Conservation (phyloP, 2,797 vertebrate species). For the Pseudomugil gertrudae region DNA sequence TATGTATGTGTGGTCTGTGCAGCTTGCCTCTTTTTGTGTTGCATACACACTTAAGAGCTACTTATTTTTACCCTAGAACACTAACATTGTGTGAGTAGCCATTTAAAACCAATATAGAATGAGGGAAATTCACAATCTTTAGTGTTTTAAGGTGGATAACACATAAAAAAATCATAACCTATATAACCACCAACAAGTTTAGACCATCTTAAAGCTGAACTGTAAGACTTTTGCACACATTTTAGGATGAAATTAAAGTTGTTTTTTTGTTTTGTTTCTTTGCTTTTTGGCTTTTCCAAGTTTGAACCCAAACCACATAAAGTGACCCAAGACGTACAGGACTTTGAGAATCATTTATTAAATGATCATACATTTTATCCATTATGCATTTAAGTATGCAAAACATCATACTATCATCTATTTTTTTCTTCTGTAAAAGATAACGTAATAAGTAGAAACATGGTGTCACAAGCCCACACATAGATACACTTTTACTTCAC, state of each 20-base stretch:
- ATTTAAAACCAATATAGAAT: not conserved
- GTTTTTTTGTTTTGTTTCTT: not conserved
- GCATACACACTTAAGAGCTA: not conserved
- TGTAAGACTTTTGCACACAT: not conserved
- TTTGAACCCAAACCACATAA: slow-evolving; percentile 17
- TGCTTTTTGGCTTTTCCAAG: too few species aligned
- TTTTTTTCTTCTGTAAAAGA: not conserved
- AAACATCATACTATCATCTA: not conserved
- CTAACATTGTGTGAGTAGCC: not conserved
- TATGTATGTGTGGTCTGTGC: not conserved
- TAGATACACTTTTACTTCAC: not conserved
- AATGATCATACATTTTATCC: not conserved
- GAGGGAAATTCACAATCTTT: not conserved
- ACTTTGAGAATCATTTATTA: not conserved
- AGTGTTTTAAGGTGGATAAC: too few species aligned
- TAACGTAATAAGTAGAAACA: not conserved
- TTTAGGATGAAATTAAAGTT: not conserved
- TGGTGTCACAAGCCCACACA: not conserved
- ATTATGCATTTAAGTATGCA: not conserved
- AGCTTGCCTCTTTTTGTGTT: slow-evolving; percentile 13
- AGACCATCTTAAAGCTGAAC: not conserved
- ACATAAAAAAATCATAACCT: too few species aligned
- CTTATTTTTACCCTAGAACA: not conserved
- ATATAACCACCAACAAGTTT: too few species aligned
- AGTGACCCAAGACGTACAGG: not conserved